A percentile compares a stretch with the other conserved stretches of the same genome.
Conservation (phyloP, 2,797 vertebrate genomes). For the Scarus forsteni region DNA sequence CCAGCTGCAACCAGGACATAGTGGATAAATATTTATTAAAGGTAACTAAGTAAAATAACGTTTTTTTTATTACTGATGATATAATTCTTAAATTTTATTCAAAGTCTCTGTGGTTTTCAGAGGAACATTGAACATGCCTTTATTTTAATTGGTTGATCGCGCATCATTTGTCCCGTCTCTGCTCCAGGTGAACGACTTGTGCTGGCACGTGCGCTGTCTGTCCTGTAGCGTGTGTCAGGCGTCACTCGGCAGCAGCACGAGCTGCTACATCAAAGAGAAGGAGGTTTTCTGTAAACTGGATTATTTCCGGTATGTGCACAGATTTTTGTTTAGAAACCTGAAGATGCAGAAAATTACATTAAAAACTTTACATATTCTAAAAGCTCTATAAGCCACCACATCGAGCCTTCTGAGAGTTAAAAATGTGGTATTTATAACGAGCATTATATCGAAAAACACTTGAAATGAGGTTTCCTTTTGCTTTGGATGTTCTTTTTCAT, state of each 20-base stretch:
- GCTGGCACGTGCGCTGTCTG: slow-evolving; percentile 97
- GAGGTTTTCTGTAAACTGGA: slow-evolving; percentile 98
- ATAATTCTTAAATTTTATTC: neutral
- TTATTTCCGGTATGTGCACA: slow-evolving; percentile 91
- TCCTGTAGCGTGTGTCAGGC: slow-evolving; percentile 96
- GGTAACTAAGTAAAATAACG: slow-evolving; percentile 75
- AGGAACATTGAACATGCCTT: neutral
- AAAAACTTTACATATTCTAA: no score
- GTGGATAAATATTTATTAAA: slow-evolving; percentile 96
- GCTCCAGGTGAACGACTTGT: slow-evolving; percentile 93
- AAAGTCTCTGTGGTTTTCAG: slow-evolving; percentile 15
- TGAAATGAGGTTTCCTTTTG: no score
- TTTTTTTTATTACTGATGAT: neutral
- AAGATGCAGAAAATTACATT: no score
- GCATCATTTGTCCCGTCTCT: slow-evolving; percentile 34
- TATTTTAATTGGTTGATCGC: slow-evolving; percentile 14
- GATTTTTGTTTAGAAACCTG: neutral
- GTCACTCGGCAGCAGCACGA: slow-evolving; percentile 91
- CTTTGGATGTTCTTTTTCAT: no score
- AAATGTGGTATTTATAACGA: no score
- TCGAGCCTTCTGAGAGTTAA: no score
- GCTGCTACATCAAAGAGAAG: slow-evolving; percentile 97
- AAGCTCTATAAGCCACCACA: no score
- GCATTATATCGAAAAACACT: no score
- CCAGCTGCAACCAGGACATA: slow-evolving; percentile 92